These are phyloP conservation scores for Henricia sp. DNA, from an alignment of 53 echinoderm and acorn worm species.

Conservation along the genomic window DNA sequence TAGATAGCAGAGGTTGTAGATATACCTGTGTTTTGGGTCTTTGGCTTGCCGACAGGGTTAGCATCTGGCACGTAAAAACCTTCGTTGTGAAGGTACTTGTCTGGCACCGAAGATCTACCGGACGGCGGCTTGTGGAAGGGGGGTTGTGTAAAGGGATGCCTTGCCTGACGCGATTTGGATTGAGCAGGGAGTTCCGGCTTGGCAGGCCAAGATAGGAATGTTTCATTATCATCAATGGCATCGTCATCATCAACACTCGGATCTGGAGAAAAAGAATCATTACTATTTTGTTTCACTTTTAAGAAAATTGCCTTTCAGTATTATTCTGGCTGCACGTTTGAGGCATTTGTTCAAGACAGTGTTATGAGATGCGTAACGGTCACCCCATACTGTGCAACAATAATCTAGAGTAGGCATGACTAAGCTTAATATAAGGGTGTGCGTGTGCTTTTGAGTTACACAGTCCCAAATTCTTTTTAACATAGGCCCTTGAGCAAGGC, in stretches of 20 bases:
- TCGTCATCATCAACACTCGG: conserved; percentile 43
- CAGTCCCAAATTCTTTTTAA: no score
- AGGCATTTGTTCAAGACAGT: no score
- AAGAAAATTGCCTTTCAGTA: no score
- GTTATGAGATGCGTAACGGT: no score
- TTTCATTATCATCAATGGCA: neutral
- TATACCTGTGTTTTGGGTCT: conserved; percentile 30
- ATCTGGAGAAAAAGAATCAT: neutral
- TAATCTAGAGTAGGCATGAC: no score
- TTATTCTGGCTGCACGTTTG: no score
- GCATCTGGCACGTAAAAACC: neutral
- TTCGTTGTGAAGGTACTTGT: conserved; percentile 26
- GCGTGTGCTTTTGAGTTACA: no score
- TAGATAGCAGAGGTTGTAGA: no score
- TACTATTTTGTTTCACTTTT: neutral
- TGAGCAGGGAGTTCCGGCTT: neutral
- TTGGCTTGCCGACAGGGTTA: conserved; percentile 14
- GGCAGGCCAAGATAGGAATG: neutral
- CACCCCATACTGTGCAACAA: no score
- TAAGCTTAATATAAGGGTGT: no score
- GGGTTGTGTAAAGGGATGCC: neutral
- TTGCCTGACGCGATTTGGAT: neutral
- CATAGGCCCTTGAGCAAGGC: no score
- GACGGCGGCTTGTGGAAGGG: neutral
- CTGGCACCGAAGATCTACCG: neutral